Conservation (phyloP, 2,797 vertebrate species). For the Tadarida brasiliensis region DNA sequence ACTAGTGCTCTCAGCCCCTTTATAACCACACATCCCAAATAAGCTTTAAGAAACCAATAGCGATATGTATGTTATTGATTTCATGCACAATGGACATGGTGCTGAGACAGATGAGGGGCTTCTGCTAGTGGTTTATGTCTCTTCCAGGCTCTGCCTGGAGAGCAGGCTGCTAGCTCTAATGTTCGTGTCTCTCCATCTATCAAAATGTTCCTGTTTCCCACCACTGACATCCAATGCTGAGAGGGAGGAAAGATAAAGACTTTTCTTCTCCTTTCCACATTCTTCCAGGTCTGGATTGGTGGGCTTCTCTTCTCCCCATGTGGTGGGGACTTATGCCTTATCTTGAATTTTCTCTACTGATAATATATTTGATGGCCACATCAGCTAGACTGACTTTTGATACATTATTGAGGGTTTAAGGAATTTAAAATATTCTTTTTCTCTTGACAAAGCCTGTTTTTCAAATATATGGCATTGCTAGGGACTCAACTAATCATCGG, state of each 20-base stretch:
- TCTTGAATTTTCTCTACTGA: neutral
- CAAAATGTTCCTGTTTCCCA: neutral
- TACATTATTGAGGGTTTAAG: neutral
- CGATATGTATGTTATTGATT: neutral
- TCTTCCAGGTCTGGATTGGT: neutral
- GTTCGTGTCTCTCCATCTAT: neutral
- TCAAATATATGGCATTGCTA: neutral
- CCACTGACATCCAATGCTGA: neutral
- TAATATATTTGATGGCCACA: neutral
- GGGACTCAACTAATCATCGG: neutral
- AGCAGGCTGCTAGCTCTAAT: neutral
- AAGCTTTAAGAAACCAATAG: neutral
- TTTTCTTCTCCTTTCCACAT: neutral
- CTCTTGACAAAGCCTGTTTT: neutral
- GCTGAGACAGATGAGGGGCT: neutral
- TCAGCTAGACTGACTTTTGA: neutral
- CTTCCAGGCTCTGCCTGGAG: neutral
- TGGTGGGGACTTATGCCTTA: neutral
- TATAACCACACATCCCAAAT: neutral
- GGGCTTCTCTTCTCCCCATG: neutral
- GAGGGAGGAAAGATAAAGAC: neutral
- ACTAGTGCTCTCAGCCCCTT: neutral
- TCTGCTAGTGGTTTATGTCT: neutral
- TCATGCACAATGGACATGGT: too few species aligned
- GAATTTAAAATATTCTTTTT: constrained; percentile 1